Conservation (phyloP, 2,888 invertebrate genomes). For the Hesperia comma region DNA sequence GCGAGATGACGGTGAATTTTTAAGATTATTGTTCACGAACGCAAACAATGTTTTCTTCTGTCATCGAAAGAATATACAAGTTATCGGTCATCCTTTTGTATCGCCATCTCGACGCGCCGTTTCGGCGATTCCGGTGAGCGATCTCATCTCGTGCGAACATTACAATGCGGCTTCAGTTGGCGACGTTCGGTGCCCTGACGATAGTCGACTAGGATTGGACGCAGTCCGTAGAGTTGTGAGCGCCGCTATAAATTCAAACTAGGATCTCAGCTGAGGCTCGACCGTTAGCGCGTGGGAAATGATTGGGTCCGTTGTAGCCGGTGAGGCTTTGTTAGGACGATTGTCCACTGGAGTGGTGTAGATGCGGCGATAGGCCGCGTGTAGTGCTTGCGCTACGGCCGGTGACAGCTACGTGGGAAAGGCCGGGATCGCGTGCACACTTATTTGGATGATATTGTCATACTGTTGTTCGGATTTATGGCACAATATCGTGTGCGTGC, state of each 20-base stretch:
- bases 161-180: constrained; percentile 64
- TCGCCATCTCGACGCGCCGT: constrained; percentile 69
- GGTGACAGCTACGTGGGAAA: constrained; percentile 82
- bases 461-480: constrained; percentile 43
- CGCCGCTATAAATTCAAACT: constrained; percentile 75
- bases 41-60: constrained; percentile 77
- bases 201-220: constrained; percentile 63
- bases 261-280: constrained; percentile 71
- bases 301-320: constrained; percentile 68
- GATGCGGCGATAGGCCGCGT: constrained; percentile 76
- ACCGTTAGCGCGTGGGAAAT: constrained; percentile 84
- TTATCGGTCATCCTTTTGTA: constrained; percentile 82
- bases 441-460: constrained; percentile 65
- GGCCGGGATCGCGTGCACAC: constrained; percentile 59
- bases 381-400: constrained; percentile 57
- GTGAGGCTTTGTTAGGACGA: constrained; percentile 82
- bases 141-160: constrained; percentile 54
- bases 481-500: constrained; percentile 37
- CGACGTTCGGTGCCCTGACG: constrained; percentile 55
- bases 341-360: constrained; percentile 80
- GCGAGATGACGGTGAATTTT: constrained; percentile 67
- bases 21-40: constrained; percentile 62
- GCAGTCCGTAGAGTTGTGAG: constrained; percentile 59
- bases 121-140: constrained; percentile 55
- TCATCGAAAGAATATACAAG: constrained; percentile 73